Evolutionary conservation across 2,113 vertebrate species (phyloP).

Genomic region (Vombatus ursinus): DNA sequence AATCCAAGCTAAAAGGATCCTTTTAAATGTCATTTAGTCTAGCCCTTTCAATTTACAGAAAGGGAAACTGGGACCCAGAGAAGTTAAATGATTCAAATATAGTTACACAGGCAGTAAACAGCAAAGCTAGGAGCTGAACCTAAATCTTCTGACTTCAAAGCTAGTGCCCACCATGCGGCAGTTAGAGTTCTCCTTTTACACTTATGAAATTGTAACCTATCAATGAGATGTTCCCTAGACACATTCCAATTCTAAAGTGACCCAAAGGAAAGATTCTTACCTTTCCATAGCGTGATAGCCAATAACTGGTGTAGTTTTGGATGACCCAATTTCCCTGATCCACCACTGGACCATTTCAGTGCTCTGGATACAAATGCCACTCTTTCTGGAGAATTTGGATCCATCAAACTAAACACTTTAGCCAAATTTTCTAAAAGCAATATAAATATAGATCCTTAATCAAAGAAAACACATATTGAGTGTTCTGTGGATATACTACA

Average conservation of each 20-base stretch:
- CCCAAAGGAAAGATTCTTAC: conserved; percentile 83
- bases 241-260: neutral
- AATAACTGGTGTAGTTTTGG: conserved; percentile 97
- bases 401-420: conserved; percentile 97
- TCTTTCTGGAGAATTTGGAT: conserved; percentile 96
- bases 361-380: conserved; percentile 98
- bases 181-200: neutral
- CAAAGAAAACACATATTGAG: neutral
- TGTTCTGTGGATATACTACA: neutral
- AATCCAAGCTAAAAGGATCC: neutral
- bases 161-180: neutral
- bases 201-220: neutral
- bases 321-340: conserved; percentile 94
- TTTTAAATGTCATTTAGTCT: neutral
- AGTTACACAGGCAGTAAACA: neutral
- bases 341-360: conserved; percentile 97
- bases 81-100: neutral
- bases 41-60: neutral
- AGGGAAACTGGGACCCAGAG: neutral
- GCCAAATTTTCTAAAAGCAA: conserved; percentile 90
- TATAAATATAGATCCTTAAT: conserved; percentile 44
- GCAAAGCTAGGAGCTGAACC: neutral
- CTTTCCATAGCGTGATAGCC: conserved; percentile 98
- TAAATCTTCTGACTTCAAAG: neutral
- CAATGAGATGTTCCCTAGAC: too few relatives aligned